Conservation (phyloP, 2,888 invertebrate species). For the Acheta domesticus region DNA sequence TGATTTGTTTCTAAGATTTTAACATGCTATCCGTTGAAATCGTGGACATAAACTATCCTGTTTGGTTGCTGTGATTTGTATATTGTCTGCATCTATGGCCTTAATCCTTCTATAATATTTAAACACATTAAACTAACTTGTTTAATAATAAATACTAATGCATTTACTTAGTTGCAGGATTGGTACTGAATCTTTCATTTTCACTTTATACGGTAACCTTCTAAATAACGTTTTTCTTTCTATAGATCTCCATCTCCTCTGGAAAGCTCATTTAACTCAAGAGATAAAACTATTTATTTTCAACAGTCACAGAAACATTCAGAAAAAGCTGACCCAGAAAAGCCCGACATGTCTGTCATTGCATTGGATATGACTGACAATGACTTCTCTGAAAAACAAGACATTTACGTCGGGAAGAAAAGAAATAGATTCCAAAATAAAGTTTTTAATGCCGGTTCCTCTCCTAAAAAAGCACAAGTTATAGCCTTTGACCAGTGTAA, state of each 20-base stretch:
- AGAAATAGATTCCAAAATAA: background rate
- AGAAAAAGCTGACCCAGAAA: background rate
- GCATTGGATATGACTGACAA: background rate
- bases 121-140: too few relatives aligned
- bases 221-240: background rate
- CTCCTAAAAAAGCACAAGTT: background rate
- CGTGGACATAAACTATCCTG: too few relatives aligned
- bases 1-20: too few relatives aligned
- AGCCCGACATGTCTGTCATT: background rate
- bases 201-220: background rate
- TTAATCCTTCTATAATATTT: too few relatives aligned
- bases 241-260: constrained; percentile 28
- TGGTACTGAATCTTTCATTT: background rate
- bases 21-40: too few relatives aligned
- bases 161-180: too few relatives aligned
- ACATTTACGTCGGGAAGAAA: background rate
- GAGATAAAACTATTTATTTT: background rate
- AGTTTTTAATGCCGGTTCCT: background rate
- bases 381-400: background rate
- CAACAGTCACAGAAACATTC: background rate
- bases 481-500: background rate
- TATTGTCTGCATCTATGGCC: too few relatives aligned
- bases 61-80: too few relatives aligned
- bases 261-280: background rate
- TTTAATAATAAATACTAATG: too few relatives aligned